Evolutionary conservation across 2,797 vertebrate species (phyloP).

Genomic region (Antrozous pallidus): DNA sequence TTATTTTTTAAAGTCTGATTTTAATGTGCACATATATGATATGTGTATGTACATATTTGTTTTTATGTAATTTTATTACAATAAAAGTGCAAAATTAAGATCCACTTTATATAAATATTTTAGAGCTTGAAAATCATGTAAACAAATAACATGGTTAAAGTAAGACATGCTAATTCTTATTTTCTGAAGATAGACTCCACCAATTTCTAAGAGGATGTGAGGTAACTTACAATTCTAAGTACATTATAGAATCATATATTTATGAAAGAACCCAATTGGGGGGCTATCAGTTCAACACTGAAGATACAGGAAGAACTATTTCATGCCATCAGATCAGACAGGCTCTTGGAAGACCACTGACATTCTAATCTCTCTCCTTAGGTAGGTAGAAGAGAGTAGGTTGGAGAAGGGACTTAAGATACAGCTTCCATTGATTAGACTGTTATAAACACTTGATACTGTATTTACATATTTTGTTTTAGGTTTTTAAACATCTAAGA

Average conservation of each 20-base stretch:
- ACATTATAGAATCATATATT: neutral
- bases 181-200: neutral
- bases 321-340: neutral
- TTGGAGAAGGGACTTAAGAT: neutral
- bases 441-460: neutral
- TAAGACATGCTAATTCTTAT: neutral
- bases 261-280: neutral
- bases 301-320: neutral
- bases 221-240: neutral
- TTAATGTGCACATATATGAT: neutral
- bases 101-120: neutral
- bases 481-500: neutral
- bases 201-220: neutral
- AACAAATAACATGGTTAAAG: neutral
- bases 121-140: neutral
- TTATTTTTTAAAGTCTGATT: neutral
- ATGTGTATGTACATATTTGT: neutral
- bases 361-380: neutral
- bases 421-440: neutral
- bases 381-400: neutral
- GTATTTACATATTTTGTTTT: neutral
- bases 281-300: neutral
- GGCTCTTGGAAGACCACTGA: neutral
- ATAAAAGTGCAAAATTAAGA: neutral
- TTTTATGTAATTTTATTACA: neutral